These are phyloP conservation scores for Cyclina sinensis DNA, from an alignment of 1,140 invertebrate genomes.

Conservation along the genomic window DNA sequence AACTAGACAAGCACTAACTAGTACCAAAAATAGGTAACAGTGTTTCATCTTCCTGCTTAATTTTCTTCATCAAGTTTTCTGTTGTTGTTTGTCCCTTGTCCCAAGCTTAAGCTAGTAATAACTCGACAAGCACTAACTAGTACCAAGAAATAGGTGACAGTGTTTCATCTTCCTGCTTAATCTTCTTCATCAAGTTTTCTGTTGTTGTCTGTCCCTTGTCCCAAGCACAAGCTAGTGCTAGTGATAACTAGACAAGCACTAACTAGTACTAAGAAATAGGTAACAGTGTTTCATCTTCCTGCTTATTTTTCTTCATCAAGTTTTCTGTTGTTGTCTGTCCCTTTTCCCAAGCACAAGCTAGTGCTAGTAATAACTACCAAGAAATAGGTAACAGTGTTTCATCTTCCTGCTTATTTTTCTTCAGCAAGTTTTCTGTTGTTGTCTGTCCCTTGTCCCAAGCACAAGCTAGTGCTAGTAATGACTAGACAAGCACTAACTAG, in stretches of 20 bases:
- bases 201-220: not conserved
- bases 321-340: not conserved
- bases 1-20: too few species aligned
- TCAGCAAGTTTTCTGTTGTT: too few species aligned
- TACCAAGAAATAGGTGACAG: constrained; percentile 10
- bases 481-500: too few species aligned
- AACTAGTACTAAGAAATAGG: not conserved
- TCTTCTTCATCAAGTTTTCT: too few species aligned
- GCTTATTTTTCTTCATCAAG: not conserved
- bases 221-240: constrained; percentile 52
- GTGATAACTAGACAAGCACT: constrained; percentile 34
- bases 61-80: not conserved
- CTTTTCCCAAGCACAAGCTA: too few species aligned
- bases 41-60: too few species aligned
- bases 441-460: too few species aligned
- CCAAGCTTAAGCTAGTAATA: constrained; percentile 37
- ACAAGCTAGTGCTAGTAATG: too few species aligned
- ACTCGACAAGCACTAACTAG: constrained; percentile 2
- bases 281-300: not conserved
- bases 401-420: too few species aligned
- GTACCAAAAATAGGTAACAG: too few species aligned
- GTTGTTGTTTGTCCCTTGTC: not conserved
- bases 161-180: not conserved
- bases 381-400: too few species aligned
- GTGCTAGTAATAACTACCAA: too few species aligned